Evolutionary conservation across 37 sponge, comb jelly and placozoan species (phyloP), one percentile per base, ranked within the genome.

Genomic region (Diacarnus erythraeanus): DNA sequence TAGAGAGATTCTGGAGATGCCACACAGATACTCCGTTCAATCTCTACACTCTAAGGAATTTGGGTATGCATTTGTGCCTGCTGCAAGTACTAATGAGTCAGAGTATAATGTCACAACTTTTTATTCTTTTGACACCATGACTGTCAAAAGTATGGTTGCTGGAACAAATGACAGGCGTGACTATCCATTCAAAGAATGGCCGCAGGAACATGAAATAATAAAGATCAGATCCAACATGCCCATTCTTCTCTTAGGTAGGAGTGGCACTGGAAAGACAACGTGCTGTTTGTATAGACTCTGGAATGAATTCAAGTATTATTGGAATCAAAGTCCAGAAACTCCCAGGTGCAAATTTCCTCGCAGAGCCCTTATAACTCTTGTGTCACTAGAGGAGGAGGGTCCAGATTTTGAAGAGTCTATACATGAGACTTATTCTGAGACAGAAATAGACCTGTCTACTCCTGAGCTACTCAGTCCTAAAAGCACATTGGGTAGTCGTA

Each of bases 221-320:
- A 84, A 81, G 29, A 73, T 82, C 4, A 37, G 38, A 2, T 37
- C 61, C 2, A 71, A 77, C 20, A 78, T 63, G 18, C 61, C 88
- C 9, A 86, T 89, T 47, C 70, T 94, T 36, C 84, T 94, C 10
- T 77, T 94, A 18, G 94, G 94, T 15, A 60, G 94, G 40, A 94
- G 94, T 87, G 94, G 92, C 0, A 94, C 95, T 38, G 95, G 95
- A 2, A 90, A 90, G 77, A 90, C 92, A 2, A 94, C 95, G 2
- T 90, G 92, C 75, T 94, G 95, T 77, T 72, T 94, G 4, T 94
- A 94, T 71, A 70, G 89, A 0, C 76, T 94, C 0, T 94, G 95
- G 95, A 84, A 82, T 56, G 81, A 82, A 22, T 94, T 87, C 43
- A 71, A 77, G 37, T 59, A 69, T 39, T 90, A 85, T 38, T 94